Evolutionary conservation across 2,797 vertebrate species (phyloP).

Genomic region (Propithecus deckenii): DNA sequence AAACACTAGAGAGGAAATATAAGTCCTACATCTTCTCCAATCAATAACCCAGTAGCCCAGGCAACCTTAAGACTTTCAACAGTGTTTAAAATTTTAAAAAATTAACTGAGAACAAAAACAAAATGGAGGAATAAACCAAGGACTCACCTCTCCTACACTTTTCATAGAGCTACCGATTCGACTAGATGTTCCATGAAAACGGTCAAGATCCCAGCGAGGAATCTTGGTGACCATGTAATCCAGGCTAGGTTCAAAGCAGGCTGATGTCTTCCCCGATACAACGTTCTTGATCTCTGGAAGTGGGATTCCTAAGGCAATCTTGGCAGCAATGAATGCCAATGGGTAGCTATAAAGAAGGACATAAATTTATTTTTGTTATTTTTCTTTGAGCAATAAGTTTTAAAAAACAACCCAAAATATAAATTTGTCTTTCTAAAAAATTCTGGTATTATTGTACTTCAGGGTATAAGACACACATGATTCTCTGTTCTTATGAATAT

Average conservation of each 20-base stretch:
- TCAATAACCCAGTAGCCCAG: neutral
- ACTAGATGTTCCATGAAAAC: constrained; percentile 92
- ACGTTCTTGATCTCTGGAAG: constrained; percentile 95
- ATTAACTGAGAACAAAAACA: neutral
- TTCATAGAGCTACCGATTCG: constrained; percentile 96
- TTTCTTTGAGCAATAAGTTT: constrained; percentile 43
- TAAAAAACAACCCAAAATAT: neutral
- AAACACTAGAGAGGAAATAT: neutral
- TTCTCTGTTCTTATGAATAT: neutral
- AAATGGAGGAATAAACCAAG: neutral
- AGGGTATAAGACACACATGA: neutral
- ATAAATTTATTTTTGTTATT: constrained; percentile 16
- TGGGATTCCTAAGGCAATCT: constrained; percentile 94
- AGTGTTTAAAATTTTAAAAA: neutral
- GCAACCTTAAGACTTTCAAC: neutral
- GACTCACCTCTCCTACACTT: constrained; percentile 95
- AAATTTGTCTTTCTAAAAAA: constrained; percentile 8
- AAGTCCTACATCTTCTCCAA: neutral
- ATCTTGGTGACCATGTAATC: constrained; percentile 98
- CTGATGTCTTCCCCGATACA: constrained; percentile 93
- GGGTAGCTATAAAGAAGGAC: constrained; percentile 89
- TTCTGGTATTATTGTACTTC: neutral
- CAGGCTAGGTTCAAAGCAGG: constrained; percentile 96
- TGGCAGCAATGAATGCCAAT: constrained; percentile 96
- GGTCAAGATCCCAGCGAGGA: constrained; percentile 96